A percentile compares a stretch with the other conserved stretches of the same genome.
These are phyloP conservation scores for Saccostrea glomerata DNA, from an alignment of 1,140 invertebrate species.

Conservation along the genomic window DNA sequence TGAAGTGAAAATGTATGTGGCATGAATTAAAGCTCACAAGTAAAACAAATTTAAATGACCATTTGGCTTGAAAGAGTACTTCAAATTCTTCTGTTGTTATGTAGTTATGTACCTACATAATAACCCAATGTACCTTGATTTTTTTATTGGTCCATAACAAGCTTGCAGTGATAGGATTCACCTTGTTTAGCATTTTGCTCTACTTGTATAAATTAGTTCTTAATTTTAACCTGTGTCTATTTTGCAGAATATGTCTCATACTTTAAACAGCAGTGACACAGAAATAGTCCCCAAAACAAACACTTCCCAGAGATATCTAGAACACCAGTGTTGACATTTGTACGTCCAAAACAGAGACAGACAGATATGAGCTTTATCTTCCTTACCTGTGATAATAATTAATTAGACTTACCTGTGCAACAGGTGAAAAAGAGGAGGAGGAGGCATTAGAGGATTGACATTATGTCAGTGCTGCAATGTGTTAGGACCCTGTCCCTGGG, in stretches of 20 bases:
- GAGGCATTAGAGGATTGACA: background rate
- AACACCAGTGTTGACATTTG: background rate
- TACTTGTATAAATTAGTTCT: background rate
- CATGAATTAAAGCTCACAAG: too few relatives aligned
- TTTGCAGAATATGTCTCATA: constrained; percentile 16
- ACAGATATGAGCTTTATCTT: background rate
- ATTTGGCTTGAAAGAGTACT: too few relatives aligned
- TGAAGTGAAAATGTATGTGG: too few relatives aligned
- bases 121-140: too few relatives aligned
- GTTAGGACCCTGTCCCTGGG: background rate
- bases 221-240: constrained; percentile 7
- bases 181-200: background rate
- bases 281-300: background rate
- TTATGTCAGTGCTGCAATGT: constrained; percentile 4
- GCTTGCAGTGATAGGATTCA: too few relatives aligned
- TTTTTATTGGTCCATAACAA: too few relatives aligned
- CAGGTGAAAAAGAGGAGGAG: background rate
- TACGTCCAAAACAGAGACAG: background rate
- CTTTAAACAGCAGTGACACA: background rate
- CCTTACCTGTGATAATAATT: background rate
- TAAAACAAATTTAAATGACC: too few relatives aligned
- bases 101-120: too few relatives aligned
- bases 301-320: background rate
- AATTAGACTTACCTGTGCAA: background rate
- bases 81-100: too few relatives aligned